phyloP scores from a whole-genome alignment of 2,797 vertebrate genomes.

The Carcharodon carcharias region DNA sequence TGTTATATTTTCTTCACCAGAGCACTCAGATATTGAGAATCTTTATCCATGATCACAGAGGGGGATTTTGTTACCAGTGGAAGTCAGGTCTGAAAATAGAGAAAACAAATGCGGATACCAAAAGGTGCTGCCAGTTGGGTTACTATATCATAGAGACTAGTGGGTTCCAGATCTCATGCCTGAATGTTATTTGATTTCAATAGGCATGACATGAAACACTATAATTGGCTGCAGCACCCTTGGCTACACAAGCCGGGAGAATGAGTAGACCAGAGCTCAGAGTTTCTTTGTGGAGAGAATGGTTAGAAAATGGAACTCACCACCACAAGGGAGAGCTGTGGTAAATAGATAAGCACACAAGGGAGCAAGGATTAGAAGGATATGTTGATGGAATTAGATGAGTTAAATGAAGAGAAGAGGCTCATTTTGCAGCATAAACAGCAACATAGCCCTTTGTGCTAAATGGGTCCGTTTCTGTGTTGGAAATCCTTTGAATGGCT shows the following conservation, averaged over 20 bases:
- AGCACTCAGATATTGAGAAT: neutral
- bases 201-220: neutral
- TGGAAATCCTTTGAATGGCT: neutral
- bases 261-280: neutral
- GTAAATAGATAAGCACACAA: neutral
- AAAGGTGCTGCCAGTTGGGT: neutral
- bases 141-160: neutral
- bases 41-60: neutral
- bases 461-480: neutral
- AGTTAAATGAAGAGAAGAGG: neutral
- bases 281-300: neutral
- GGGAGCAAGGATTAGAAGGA: neutral
- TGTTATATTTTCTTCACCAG: neutral
- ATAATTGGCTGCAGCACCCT: neutral
- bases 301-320: neutral
- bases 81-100: neutral
- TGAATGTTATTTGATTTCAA: neutral
- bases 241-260: neutral
- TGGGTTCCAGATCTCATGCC: neutral
- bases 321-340: neutral
- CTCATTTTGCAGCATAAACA: neutral
- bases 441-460: neutral
- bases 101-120: neutral
- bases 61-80: neutral
- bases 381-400: neutral